These are phyloP conservation scores for Rhodinocichla rosea DNA, from an alignment of 2,113 vertebrate genomes.

Conservation along the genomic window DNA sequence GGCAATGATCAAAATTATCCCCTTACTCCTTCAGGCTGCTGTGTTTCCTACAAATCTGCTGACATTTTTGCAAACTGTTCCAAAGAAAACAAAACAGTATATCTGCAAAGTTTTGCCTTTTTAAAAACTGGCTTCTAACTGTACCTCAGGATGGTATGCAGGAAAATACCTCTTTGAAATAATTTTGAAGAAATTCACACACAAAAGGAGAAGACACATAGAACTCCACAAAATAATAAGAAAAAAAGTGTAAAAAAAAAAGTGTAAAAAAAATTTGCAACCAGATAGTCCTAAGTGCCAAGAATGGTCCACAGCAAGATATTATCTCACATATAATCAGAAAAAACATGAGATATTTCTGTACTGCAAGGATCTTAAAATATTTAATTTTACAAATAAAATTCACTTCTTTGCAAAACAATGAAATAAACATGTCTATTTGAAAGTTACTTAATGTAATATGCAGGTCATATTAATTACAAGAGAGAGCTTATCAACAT, in stretches of 20 bases:
- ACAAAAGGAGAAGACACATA: not conserved
- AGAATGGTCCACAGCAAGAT: fast-evolving
- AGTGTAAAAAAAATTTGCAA: not conserved
- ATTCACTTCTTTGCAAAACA: not conserved
- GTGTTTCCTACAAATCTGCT: slow-evolving; percentile 44
- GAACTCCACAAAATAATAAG: not conserved
- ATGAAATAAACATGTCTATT: not conserved
- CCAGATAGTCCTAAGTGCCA: not conserved
- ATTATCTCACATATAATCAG: not conserved
- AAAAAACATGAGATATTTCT: not conserved
- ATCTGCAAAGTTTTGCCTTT: not conserved
- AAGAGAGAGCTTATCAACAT: not conserved
- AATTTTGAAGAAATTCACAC: not conserved
- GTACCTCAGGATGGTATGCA: not conserved
- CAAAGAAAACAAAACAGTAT: slow-evolving; percentile 35
- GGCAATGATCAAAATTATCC: slow-evolving; percentile 6
- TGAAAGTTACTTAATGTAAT: not conserved
- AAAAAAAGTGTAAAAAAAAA: not conserved
- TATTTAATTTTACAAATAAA: not conserved
- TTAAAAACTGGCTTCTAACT: not conserved
- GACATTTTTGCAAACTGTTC: slow-evolving; percentile 52
- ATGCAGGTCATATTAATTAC: not conserved
- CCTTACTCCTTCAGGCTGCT: slow-evolving; percentile 25
- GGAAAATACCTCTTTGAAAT: not conserved
- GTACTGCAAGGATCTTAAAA: not conserved